Conservation (phyloP, 64 coral and sea anemone genomes). For the Stichodactyla helianthus region DNA sequence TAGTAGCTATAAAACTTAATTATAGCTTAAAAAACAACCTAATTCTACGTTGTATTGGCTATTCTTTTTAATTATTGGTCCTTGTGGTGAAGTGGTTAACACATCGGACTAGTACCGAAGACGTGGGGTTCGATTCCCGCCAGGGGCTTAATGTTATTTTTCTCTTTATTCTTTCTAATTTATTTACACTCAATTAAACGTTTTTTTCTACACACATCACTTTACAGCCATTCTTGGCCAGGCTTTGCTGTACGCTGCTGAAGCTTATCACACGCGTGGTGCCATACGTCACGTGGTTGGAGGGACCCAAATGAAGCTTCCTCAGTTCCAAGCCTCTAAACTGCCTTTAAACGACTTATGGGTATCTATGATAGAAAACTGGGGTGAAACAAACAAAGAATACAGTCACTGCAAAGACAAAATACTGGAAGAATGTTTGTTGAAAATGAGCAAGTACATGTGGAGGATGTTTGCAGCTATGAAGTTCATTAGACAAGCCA, state of each 20-base stretch:
- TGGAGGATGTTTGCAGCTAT: conserved; percentile 58
- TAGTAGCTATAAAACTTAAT: no score
- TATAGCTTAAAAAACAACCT: no score
- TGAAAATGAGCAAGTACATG: conserved; percentile 79
- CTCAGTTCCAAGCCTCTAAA: not conserved
- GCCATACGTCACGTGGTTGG: conserved; percentile 68
- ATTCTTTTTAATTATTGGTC: no score
- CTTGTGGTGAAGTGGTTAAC: no score
- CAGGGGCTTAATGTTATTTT: no score
- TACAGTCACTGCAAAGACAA: conserved; percentile 15
- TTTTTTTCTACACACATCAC: no score
- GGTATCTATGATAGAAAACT: conserved; percentile 79
- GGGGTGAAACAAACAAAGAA: conserved; percentile 63
- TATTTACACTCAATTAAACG: no score
- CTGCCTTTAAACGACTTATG: conserved; percentile 53
- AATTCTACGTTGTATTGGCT: no score
- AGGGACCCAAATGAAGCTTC: conserved; percentile 21
- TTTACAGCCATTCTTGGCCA: not conserved
- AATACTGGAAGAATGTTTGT: conserved; percentile 28
- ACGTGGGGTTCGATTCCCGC: no score
- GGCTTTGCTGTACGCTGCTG: conserved; percentile 48
- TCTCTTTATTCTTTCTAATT: no score
- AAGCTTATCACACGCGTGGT: conserved; percentile 57
- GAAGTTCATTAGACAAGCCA: not conserved
- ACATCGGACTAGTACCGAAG: no score